Evolutionary conservation across 1,140 invertebrate species (phyloP), one percentile per base, ranked within the genome.

Genomic region (Odontomachus brunneus): DNA sequence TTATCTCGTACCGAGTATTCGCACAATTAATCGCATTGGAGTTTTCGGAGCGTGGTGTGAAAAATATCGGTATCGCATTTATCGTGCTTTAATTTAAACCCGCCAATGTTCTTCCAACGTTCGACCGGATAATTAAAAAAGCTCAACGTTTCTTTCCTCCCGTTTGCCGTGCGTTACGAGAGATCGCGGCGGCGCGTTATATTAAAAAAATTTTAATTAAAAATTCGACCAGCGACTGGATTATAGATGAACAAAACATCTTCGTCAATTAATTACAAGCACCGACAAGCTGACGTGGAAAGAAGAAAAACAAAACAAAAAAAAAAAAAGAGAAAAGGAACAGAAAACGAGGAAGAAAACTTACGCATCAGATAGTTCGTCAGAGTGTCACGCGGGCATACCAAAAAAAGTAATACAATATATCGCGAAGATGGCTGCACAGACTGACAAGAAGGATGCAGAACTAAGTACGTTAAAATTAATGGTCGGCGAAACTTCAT

Each of bases 231-330:
- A 26, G 71, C 65, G 66, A 48, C 73, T 29, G 74, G 59, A 59
- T 63, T 82, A 74, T 48, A 14, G 62, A 59, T 71, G 83, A 60
- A 78, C 66, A 78, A 72, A 78, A 63, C 82, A 67, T 83, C 72
- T 51, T 74, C 81, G 84, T 85, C 78, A 85, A 89, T 88, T 89
- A 89, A 89, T 89, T 89, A 89, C 62, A 65, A 15, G 44, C 19
- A 80, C 51, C 74, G 53, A 83, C 62, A 75, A 82, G 59, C 22
- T 76, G 62, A 48, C 59, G 33, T n/a, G 19, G 48, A 44, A 12
- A 19, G 19, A 38, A 24, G 49, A 73, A 81, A 84, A 63, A 80
- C n/a, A n/a, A n/a, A n/a, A n/a, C n/a, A n/a, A n/a, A n/a, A n/a
- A n/a, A n/a, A n/a, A n/a, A n/a, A n/a, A n/a, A n/a, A n/a, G n/a